Percentiles rank a stretch among this genome's conserved stretches.
Evolutionary conservation across 2,888 invertebrate genomes (phyloP).

Genomic region (Idaea straminata): DNA sequence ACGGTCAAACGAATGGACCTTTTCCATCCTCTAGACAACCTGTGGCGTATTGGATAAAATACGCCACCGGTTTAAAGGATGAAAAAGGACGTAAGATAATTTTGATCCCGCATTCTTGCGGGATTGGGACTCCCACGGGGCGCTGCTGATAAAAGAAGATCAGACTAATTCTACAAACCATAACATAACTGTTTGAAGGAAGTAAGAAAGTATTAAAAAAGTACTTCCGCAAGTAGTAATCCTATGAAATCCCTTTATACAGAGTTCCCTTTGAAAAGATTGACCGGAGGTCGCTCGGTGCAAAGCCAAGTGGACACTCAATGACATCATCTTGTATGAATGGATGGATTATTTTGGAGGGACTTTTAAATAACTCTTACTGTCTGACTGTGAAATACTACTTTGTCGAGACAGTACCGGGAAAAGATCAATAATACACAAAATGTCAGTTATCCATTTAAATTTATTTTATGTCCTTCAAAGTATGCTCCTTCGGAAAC

Average conservation of each 20-base stretch:
- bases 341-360: not conserved
- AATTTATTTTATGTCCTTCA: not conserved
- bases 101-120: no score
- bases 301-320: conserved; percentile 11
- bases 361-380: not conserved
- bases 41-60: no score
- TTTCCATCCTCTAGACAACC: no score
- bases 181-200: not conserved
- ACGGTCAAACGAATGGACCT: no score
- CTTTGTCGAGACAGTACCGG: not conserved
- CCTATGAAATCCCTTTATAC: not conserved
- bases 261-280: conserved; percentile 1
- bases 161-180: no score
- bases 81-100: no score
- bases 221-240: not conserved
- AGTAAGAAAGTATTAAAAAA: not conserved
- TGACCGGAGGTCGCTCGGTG: conserved; percentile 6
- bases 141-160: no score
- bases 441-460: not conserved
- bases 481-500: not conserved
- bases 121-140: no score
- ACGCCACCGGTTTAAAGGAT: no score
- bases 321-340: conserved; percentile 7
- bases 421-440: not conserved
- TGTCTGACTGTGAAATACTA: no score